Conservation (phyloP, 2,113 vertebrate genomes). For the Calidris pygmaea region DNA sequence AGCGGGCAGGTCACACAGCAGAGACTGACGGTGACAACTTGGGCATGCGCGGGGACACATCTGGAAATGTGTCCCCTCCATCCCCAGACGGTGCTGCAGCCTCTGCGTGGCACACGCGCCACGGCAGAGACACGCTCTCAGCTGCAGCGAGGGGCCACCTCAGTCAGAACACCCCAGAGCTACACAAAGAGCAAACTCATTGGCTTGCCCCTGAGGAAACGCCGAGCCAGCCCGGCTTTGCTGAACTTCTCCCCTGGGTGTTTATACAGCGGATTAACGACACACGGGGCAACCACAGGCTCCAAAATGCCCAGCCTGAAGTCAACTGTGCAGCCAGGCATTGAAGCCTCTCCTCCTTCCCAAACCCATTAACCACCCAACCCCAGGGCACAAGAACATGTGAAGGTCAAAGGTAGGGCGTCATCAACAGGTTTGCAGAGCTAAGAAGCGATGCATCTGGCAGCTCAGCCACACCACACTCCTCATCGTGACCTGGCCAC, state of each 20-base stretch:
- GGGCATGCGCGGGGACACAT: rapidly evolving
- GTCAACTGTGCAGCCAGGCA: background rate
- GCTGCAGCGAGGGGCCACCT: background rate
- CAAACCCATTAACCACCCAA: background rate
- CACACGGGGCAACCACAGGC: rapidly evolving
- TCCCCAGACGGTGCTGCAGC: background rate
- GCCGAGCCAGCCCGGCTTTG: background rate
- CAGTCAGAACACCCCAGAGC: background rate
- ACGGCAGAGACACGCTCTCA: rapidly evolving
- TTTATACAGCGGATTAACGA: background rate
- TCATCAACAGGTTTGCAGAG: background rate
- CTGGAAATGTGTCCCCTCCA: background rate
- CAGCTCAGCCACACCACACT: background rate
- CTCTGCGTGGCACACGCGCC: rapidly evolving
- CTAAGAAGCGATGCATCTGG: background rate
- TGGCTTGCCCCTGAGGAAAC: background rate
- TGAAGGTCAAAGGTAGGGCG: background rate
- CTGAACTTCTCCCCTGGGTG: background rate
- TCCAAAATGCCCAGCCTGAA: background rate
- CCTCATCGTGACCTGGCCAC: background rate
- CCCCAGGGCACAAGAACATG: rapidly evolving
- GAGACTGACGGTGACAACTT: background rate
- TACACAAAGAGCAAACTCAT: background rate
- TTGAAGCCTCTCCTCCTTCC: background rate
- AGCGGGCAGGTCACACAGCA: background rate